These are phyloP conservation scores for Alexandromys fortis DNA, from an alignment of 2,113 vertebrate genomes.

Conservation along the genomic window DNA sequence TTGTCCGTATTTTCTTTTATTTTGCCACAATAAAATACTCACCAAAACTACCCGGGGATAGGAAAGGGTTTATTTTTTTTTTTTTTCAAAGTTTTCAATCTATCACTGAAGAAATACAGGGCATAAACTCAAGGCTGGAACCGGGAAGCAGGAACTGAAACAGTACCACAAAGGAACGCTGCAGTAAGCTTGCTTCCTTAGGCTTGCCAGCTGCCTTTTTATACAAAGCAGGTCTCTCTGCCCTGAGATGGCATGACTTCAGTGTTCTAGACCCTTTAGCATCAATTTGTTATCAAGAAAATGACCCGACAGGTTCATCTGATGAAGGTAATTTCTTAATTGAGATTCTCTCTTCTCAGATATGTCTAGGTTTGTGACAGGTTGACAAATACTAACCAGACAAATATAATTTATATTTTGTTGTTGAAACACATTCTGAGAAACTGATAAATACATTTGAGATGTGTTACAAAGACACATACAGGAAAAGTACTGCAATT, in stretches of 20 bases:
- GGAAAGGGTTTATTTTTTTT: background rate
- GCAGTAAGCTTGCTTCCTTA: background rate
- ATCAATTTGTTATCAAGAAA: background rate
- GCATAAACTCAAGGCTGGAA: background rate
- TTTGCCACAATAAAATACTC: background rate
- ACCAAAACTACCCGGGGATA: background rate
- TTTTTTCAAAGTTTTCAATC: background rate
- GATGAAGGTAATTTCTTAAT: background rate
- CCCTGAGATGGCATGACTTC: too few relatives aligned
- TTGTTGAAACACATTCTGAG: background rate
- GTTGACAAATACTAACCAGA: background rate
- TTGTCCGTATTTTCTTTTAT: background rate
- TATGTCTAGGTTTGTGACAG: background rate
- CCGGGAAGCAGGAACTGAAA: background rate
- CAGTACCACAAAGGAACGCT: background rate
- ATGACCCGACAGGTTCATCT: background rate
- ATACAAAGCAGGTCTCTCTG: rapidly evolving
- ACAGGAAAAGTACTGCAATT: background rate
- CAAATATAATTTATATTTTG: background rate
- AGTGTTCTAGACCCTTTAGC: background rate
- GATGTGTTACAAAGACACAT: background rate
- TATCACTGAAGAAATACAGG: background rate
- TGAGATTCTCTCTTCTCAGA: background rate
- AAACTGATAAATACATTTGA: background rate
- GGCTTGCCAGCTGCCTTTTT: background rate